Evolutionary conservation across 2,888 invertebrate genomes (phyloP).

Genomic region (Rhamnusium bicolor): DNA sequence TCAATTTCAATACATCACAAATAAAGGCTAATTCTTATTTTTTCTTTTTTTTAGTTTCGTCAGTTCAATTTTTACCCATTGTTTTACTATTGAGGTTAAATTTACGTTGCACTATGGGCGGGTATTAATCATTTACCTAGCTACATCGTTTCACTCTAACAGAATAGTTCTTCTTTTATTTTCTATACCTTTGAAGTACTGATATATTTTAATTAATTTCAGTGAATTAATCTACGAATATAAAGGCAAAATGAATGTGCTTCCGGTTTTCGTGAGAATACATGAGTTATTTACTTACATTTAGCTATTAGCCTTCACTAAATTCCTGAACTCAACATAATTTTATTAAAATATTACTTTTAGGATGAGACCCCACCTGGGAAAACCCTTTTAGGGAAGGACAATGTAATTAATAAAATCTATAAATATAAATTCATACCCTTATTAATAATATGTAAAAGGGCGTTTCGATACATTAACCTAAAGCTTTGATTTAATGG

Average conservation of each 20-base stretch:
- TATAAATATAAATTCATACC: conserved; percentile 10
- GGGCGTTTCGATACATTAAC: neutral
- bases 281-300: conserved; percentile 9
- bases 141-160: neutral
- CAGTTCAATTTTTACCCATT: no score
- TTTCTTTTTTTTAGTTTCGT: no score
- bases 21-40: no score
- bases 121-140: no score
- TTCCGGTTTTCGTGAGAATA: neutral
- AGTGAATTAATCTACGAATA: neutral
- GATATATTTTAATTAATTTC: neutral
- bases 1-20: no score
- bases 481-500: no score
- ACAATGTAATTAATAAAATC: conserved; percentile 8
- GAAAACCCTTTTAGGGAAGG: neutral
- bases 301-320: neutral
- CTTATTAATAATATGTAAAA: neutral
- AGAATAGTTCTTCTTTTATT: neutral
- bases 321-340: neutral
- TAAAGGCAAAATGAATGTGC: neutral
- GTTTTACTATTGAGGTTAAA: no score
- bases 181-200: neutral
- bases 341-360: conserved; percentile 17
- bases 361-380: neutral
- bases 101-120: no score